Percentiles rank a stretch among this genome's conserved stretches.
Evolutionary conservation across 2,797 vertebrate genomes (phyloP).

Genomic region (Chrysocyon brachyurus): DNA sequence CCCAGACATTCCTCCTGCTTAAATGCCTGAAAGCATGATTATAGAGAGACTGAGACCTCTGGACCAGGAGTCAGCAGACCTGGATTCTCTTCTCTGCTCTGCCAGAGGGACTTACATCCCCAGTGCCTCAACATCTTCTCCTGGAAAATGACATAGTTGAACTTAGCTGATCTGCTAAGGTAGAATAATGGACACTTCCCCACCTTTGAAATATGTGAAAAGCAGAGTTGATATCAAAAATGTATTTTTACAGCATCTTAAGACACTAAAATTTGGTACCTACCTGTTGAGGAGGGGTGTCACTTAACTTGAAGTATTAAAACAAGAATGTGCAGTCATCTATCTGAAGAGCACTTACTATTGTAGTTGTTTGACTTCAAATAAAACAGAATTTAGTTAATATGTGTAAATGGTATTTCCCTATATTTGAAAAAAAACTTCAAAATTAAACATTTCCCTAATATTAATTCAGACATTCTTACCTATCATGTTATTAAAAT

Average conservation of each 20-base stretch:
- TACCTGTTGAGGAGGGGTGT: not conserved
- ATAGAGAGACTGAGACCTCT: not conserved
- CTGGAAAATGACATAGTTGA: not conserved
- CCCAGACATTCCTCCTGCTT: not conserved
- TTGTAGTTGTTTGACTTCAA: constrained; percentile 13
- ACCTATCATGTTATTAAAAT: constrained; percentile 87
- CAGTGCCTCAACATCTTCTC: not conserved
- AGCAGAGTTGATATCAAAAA: not conserved
- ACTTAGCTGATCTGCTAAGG: not conserved
- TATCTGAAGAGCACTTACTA: not conserved
- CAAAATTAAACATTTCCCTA: not conserved
- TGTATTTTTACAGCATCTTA: not conserved
- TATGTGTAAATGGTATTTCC: not conserved
- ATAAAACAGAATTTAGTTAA: not conserved
- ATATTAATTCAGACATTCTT: not conserved
- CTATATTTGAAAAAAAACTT: not conserved
- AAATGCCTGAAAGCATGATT: not conserved
- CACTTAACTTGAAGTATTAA: constrained; percentile 1
- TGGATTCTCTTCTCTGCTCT: not conserved
- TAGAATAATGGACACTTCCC: not conserved
- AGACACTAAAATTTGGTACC: not conserved
- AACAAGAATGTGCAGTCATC: not conserved
- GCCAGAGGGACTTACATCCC: not conserved
- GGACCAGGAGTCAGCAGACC: not conserved
- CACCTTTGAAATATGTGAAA: not conserved